phyloP scores from a whole-genome alignment of 2,113 vertebrate species.

The Pandion haliaetus region DNA sequence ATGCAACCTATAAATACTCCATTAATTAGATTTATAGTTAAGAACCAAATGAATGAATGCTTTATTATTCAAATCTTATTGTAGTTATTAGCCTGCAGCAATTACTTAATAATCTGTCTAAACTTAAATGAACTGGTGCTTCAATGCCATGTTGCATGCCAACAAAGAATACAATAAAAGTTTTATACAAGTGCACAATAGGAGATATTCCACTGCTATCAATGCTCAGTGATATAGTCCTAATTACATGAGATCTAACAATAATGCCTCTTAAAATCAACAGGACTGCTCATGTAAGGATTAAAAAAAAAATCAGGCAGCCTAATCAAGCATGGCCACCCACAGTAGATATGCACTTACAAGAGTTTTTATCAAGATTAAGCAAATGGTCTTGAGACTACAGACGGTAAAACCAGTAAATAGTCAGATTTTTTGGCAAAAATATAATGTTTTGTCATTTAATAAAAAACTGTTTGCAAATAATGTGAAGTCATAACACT shows the following conservation, averaged over 20 bases:
- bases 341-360: background rate
- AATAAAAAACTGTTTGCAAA: background rate
- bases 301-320: background rate
- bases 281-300: background rate
- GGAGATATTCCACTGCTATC: background rate
- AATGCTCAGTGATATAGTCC: background rate
- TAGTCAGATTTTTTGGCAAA: background rate
- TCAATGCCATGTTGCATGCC: background rate
- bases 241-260: background rate
- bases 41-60: background rate
- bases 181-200: background rate
- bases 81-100: background rate
- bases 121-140: background rate
- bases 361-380: background rate
- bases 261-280: background rate
- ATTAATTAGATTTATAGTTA: background rate
- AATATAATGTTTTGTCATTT: background rate
- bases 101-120: background rate
- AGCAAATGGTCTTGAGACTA: background rate
- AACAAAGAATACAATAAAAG: background rate
- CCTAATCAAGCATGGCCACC: background rate
- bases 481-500: background rate
- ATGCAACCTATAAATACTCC: background rate
- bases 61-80: background rate
- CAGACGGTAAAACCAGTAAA: background rate